Evolutionary conservation across 1,140 invertebrate species (phyloP), one percentile per base, ranked within the genome.

Genomic region (Diachasma alloeum): DNA sequence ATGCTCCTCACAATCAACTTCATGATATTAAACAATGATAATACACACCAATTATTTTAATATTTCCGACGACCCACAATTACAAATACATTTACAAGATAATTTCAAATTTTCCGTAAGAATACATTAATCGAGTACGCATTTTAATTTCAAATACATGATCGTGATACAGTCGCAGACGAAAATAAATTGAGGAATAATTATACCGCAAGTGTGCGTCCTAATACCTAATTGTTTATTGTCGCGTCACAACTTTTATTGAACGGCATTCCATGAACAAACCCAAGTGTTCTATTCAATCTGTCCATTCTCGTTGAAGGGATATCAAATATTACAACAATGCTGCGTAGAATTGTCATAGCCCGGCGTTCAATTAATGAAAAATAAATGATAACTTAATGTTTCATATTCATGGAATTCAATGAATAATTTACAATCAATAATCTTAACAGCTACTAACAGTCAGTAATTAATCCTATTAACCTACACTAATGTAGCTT

Each of bases 241-340:
- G 85, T 87, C 85, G 81, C 79, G 79, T 84, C 85, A 87, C 85
- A 87, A 87, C 85, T 76, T 85, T 80, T 82, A 78, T 68, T 76
- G 80, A 79, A 79, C 74, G 74, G 78, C 46, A 69, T 76, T 68
- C 53, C 42, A 72, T 76, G 67, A 71, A 70, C 48, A 48, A 76
- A 59, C 26, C 46, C 17, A 36, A 37, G 73, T 71, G 70, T 70
- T 48, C 37, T 36, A 66, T 68, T 37, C 31, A 71, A 69, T 78
- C 6, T 36, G 24, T 42, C 68, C 73, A 72, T 71, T 46, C 72
- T 63, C 37, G 48, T 59, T 74, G 19, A 70, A 70, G 42, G 37
- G 39, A 48, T 71, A 59, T 69, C 17, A 63, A 44, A 66, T 68
- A 46, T 56, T 59, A 63, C 56, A 73, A 48, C 31, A 31, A 73